phyloP scores from a whole-genome alignment of 2,888 invertebrate species.

The Ochropleura plecta region DNA sequence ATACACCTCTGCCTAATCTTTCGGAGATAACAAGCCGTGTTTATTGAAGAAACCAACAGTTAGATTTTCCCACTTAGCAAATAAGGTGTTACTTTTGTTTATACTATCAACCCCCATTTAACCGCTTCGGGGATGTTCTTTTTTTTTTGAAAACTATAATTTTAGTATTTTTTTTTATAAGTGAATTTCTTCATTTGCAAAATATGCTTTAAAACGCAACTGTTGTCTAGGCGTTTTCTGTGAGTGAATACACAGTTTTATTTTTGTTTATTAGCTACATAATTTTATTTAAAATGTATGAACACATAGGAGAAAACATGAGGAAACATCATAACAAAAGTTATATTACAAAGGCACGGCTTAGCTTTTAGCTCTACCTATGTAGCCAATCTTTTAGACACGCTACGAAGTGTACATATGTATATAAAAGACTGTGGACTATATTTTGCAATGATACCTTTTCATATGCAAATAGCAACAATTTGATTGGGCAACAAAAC shows the following conservation, averaged over 20 bases:
- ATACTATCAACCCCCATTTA: too few species aligned
- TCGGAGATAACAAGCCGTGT: too few species aligned
- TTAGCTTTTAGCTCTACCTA: too few species aligned
- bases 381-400: not conserved
- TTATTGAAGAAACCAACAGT: not conserved
- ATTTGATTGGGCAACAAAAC: constrained; percentile 32
- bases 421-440: not conserved
- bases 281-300: too few species aligned
- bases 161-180: too few species aligned
- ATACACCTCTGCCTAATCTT: too few species aligned
- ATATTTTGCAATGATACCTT: constrained; percentile 8
- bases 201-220: not conserved
- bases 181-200: not conserved
- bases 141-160: too few species aligned
- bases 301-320: too few species aligned
- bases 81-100: not conserved
- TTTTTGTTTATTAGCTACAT: not conserved
- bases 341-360: too few species aligned
- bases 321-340: too few species aligned
- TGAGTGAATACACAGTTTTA: not conserved
- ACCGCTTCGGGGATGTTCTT: too few species aligned
- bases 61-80: not conserved
- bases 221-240: not conserved
- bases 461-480: not conserved
- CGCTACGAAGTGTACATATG: not conserved